Base-by-base conservation (phyloP, 2,888 invertebrate genomes). In the Dinocampus coccinellae region DNA sequence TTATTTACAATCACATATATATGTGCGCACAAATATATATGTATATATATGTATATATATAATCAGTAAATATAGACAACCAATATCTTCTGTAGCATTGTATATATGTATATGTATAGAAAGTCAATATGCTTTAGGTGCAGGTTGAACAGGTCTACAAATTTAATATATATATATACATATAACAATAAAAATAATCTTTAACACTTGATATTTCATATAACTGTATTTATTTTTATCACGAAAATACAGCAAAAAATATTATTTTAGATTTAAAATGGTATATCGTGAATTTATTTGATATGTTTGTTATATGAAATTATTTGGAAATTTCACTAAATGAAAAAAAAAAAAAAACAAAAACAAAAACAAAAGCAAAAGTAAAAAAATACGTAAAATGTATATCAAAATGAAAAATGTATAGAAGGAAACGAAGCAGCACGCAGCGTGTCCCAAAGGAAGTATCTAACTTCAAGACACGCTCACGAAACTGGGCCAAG, bases 321-420 rank as follows among this genome's bases (percentile, higher is more conserved):
- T n/a, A n/a, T n/a, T n/a, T n/a, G n/a, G n/a, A n/a, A n/a, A n/a
- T n/a, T n/a, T n/a, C n/a, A n/a, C n/a, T n/a, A 47, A 26, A 24
- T 47, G 9, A 22, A 6, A 47, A 47, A 47, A 16, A 47, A 47
- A 26, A 55, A 26, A 16, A 22, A 24, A 3, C n/a, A n/a, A n/a
- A n/a, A n/a, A n/a, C n/a, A n/a, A n/a, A n/a, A n/a, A n/a, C n/a
- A n/a, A n/a, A n/a, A n/a, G n/a, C n/a, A n/a, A n/a, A 53, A 39
- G 3, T n/a, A n/a, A 47, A 47, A 4, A n/a, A n/a, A n/a, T 20
- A 47, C 16, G 16, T 47, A n/a, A 11, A 57, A 7, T 24, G 33
- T 58, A 58, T 29, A 58, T 58, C 29, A 58, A 58, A 58, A 58
- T 58, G 58, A 58, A 58, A 58, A 58, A 58, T 58, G 20, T 16